Base-by-base conservation (phyloP, 2,888 invertebrate species). In the Nephrotoma guestfalica region DNA sequence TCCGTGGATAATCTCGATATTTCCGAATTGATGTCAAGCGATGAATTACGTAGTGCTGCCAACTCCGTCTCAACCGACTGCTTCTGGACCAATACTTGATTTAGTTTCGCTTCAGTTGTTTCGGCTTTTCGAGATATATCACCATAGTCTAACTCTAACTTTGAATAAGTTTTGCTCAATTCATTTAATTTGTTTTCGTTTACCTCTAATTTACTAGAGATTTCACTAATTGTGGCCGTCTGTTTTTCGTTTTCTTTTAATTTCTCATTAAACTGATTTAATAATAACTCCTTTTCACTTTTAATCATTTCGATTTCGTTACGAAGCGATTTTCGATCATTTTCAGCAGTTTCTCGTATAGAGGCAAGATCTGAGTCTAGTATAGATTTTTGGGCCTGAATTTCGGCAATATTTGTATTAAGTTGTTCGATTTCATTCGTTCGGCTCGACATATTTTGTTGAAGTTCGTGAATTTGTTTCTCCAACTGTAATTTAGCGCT, bases 21-120 rank as follows among this genome's bases (percentile, higher is more conserved):
- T 88, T 94, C 93, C 87, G 93, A 93, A 88, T 93, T 93, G 0
- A 94, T 94, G 89, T 94, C 93, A 15, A 93, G 93, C 0, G 94
- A 92, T 88, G 93, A 93, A 84, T 92, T 93, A 86, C 93, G 93
- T 57, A 94, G 89, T 89, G 92, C 92, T 86, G 93, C 91, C 87
- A 95, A 93, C 89, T 95, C 94, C 5, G 92, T 89, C 90, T 95
- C 94, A 30, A 93, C 90, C 86, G 93, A 93, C 15, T 92, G 93
- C 89, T 94, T 94, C 87, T 93, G 92, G 85, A 92, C 92, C 87
- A 92, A 91, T 86, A 94, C 89, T 88, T 94, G 93, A 4, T 91
- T 91, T 88, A 93, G 92, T 90, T 94, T 94, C 89, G 94, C 93
- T 88, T 92, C 92, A 9, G 93, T 90, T 88, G 93, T 92, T 86